Evolutionary conservation across 2,113 vertebrate genomes (phyloP), one percentile per base, ranked within the genome.

Genomic region (Noctilio leporinus): DNA sequence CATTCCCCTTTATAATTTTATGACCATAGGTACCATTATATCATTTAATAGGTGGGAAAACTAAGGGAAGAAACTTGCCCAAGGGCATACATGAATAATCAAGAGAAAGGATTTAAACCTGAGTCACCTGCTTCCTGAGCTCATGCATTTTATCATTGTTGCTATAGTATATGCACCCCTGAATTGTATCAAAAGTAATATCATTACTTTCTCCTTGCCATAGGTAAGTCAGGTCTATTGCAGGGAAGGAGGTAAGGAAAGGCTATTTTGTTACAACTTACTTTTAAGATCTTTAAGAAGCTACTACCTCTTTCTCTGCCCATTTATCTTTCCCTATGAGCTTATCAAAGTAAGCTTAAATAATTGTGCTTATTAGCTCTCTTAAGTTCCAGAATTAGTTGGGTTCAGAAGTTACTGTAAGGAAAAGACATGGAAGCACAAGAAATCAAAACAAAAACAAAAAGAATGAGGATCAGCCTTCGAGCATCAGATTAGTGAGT

Each of bases 401-500:
- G 35, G 16, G n/a, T 75, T 93, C 19, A 47, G 35, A 94, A 76
- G 78, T 76, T 76, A 55, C 67, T 76, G 1, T 15, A 20, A 90
- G 47, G 59, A 76, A 20, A 90, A 40, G 59, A 76, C 86, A 62
- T 20, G 53, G 49, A 53, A 92, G 69, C 69, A 40, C 35, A 59
- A 24, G 59, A 62, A 67, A 57, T 47, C 57, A 80, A 69, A 59
- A 69, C 24, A 35, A 89, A 84, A 88, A 69, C 19, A 35, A 85
- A 84, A 88, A 69, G 33, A 55, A 7, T 33, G 75, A 84, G 24
- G 70, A 30, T 72, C 87, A 83, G 92, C 47, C 62, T 95, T 49
- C 28, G 62, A 76, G 49, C 69, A 69, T 96, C 72, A 64, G 72
- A 89, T 90, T 51, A 91, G 91, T 76, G 92, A 77, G 87, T 81